These are phyloP conservation scores for Chymomyza procnemis DNA, from an alignment of 2,888 invertebrate genomes.

Conservation along the genomic window DNA sequence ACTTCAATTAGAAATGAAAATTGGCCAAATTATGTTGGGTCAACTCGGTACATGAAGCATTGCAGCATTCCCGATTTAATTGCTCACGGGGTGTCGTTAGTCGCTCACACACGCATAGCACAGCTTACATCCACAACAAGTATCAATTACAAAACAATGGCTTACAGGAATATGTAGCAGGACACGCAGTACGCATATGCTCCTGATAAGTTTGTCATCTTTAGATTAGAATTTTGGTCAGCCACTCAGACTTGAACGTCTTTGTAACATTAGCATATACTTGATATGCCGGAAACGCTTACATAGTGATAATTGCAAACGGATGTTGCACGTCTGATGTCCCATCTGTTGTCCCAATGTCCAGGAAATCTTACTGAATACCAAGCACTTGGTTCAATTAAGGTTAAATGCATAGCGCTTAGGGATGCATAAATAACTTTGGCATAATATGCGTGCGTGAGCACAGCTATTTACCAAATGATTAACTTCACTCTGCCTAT, in stretches of 20 bases:
- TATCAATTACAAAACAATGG: constrained; percentile 1
- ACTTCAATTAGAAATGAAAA: not conserved
- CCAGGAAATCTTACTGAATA: not conserved
- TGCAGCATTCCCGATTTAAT: not conserved
- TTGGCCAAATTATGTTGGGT: not conserved
- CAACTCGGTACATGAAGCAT: not conserved
- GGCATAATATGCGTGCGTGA: too few relatives aligned
- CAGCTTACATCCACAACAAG: not conserved
- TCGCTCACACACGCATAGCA: not conserved
- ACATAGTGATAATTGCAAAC: constrained; percentile 8
- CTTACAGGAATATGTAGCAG: not conserved
- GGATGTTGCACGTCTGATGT: not conserved
- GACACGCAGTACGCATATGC: not conserved
- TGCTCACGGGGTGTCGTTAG: not conserved
- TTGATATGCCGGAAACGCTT: not conserved
- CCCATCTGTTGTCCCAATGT: not conserved
- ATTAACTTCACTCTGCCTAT: not conserved
- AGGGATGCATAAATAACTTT: too few relatives aligned
- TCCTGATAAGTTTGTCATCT: not conserved
- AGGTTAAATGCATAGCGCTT: too few relatives aligned
- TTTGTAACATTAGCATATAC: not conserved
- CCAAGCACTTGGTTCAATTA: not conserved
- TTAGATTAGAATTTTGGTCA: not conserved
- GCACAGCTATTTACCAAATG: too few relatives aligned
- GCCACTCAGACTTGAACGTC: not conserved